A percentile compares a stretch with the other conserved stretches of the same genome.
Evolutionary conservation across 2,113 vertebrate species (phyloP).

Genomic region (Monopterus albus): DNA sequence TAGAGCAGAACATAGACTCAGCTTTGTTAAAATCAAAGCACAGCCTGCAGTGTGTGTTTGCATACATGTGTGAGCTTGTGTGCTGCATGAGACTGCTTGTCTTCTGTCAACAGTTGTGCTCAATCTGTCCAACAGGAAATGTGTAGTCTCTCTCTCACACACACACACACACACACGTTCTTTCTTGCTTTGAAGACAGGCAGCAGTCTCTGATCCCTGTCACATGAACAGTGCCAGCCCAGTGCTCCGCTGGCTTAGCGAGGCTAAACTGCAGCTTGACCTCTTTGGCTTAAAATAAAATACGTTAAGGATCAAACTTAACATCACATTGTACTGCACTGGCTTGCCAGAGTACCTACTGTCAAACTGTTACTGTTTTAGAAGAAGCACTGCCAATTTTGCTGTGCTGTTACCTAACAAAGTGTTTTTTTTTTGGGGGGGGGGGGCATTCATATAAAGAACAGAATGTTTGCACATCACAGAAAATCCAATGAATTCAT

Average conservation of each 20-base stretch:
- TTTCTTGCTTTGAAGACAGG: slow-evolving; percentile 72
- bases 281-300: slow-evolving; percentile 62
- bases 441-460: too few species aligned
- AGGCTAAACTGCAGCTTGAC: slow-evolving; percentile 60
- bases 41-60: slow-evolving; percentile 46
- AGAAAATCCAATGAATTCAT: too few species aligned
- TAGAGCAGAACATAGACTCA: slow-evolving; percentile 6
- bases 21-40: slow-evolving; percentile 59
- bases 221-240: slow-evolving; percentile 65
- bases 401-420: too few species aligned
- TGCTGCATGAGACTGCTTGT: slow-evolving; percentile 54
- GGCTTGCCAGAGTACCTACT: slow-evolving; percentile 16
- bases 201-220: slow-evolving; percentile 68
- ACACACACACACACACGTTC: slow-evolving; percentile 40
- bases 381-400: background rate
- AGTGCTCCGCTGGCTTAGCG: slow-evolving; percentile 56
- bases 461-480: background rate
- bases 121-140: slow-evolving; percentile 67
- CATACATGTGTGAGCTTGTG: slow-evolving; percentile 59
- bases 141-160: slow-evolving; percentile 30
- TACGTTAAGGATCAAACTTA: slow-evolving; percentile 59
- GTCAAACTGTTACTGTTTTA: background rate
- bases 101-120: slow-evolving; percentile 75
- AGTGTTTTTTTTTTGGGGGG: too few species aligned
- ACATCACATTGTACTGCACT: slow-evolving; percentile 34